Base-by-base conservation (phyloP, 2,797 vertebrate species). In the Molothrus aeneus region DNA sequence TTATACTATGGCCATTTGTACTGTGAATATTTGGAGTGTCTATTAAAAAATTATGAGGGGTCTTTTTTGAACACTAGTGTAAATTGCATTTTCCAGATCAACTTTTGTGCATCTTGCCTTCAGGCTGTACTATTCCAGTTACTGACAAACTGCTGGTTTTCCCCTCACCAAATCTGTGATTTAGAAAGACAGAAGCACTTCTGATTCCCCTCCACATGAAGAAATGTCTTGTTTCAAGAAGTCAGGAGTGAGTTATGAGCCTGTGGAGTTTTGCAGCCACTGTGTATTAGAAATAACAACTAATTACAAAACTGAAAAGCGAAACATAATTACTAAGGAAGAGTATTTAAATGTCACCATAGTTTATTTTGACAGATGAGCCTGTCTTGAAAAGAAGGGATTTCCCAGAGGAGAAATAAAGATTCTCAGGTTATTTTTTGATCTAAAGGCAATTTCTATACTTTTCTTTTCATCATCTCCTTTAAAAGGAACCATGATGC, bases 231-330 rank as follows among this genome's bases (percentile, higher is more conserved):
- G 10, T 88, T 77, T 86, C 60, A 79, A 80, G 86, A 77, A 56
- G 71, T 91, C 74, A 82, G 3, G 34, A 1, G 0, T 77, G 73
- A 96, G 53, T 91, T 82, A 78, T n/a, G 69, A 90, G 34, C 65
- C 34, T 32, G 48, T 9, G 53, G 54, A 80, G 22, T 80, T 93
- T 77, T 80, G 57, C 53, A 96, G 90, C 36, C 57, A 26, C 64
- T 80, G n/a, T 25, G 20, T 68, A 85, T 93, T 86, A 90, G 91
- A 90, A 94, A 82, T 71, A 94, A 88, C 66, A 95, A 57, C 71
- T 96, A 95, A 96, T 95, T 96, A 94, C 42, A 82, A 93, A 93
- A 90, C 69, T 85, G 47, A 47, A 56, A 95, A 93, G 38, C 2
- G 12, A 94, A 94, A 90, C 47, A 45, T 92, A 93, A 95, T 94